Evolutionary conservation across 2,888 invertebrate genomes (phyloP), one percentile per base, ranked within the genome.

Genomic region (Limnephilus marmoratus): DNA sequence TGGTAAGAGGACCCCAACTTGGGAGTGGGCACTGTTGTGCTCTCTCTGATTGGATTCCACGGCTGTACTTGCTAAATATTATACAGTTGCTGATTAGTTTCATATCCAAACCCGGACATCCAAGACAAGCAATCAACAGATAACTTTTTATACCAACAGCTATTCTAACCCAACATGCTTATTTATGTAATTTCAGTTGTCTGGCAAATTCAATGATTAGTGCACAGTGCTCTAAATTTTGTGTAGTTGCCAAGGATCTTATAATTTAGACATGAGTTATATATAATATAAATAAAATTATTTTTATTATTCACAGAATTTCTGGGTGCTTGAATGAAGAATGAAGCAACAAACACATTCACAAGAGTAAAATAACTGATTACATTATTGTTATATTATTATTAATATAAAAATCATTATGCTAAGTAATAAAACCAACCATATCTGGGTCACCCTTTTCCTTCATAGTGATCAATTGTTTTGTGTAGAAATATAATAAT

Each of bases 1-100:
- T 97, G 97, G 95, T 97, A 97, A 94, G 97, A 97, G 94, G 97
- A 96, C 82, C 97, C 97, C 68, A 97, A 96, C 94, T 97, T 96
- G 4, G 97, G 96, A 91, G 96, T 96, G 31, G 97, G 96, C 0
- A 97, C 96, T 0, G 97, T 96, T 41, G 97, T 96, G 29, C 97
- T 97, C 94, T 97, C 97, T 96, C 97, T 97, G 93, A 97, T 96
- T 45, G 97, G 96, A 94, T 96, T 97, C 97, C 97, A 97, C 96
- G 98, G 97, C 96, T 98, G 98, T 93, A 98, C 96, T 97, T 98
- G 98, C 97, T 98, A 94, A 7, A 94, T 92, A 94, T 85, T 68
- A 68, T 24, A 68, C 7, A 94, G 94, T 94, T 90, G 92, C 18
- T 68, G 2, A 68, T 68, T 68, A 68, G 68, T n/a, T 24, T 68